A percentile compares a stretch with the other conserved stretches of the same genome.
Evolutionary conservation across 2,797 vertebrate species (phyloP).

Genomic region (Amblyraja radiata): DNA sequence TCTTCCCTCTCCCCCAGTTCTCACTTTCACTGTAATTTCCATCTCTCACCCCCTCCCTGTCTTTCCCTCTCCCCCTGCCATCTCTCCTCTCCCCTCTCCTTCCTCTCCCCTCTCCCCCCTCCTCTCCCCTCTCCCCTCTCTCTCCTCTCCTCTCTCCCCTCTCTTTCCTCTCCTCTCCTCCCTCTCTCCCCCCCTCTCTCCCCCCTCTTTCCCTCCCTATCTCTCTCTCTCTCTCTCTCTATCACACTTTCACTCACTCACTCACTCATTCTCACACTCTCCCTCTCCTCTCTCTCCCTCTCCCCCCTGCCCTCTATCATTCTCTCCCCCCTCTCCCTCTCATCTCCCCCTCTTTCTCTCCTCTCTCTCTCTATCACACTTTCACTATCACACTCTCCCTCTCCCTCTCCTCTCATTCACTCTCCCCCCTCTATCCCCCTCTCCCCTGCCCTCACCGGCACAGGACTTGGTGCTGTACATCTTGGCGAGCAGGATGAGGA

Average conservation of each 20-base stretch:
- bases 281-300: neutral
- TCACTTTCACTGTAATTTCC: neutral
- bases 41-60: neutral
- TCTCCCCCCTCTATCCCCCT: slow-evolving; percentile 54
- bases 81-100: too few species aligned
- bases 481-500: neutral
- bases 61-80: neutral
- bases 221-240: too few species aligned
- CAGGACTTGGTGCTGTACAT: slow-evolving; percentile 39
- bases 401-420: slow-evolving; percentile 43
- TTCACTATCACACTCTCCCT: slow-evolving; percentile 48
- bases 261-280: neutral
- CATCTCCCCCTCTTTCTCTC: neutral
- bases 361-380: neutral
- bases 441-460: slow-evolving; percentile 51
- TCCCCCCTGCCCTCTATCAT: neutral
- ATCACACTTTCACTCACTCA: too few species aligned
- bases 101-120: too few species aligned
- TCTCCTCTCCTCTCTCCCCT: rapidly evolving
- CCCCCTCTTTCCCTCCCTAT: rapidly evolving
- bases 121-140: too few species aligned
- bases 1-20: neutral
- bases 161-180: too few species aligned
- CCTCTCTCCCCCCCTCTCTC: rapidly evolving
- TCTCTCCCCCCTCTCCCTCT: too few species aligned